phyloP scores from a whole-genome alignment of 2,113 vertebrate species.

The Calidris pugnax region DNA sequence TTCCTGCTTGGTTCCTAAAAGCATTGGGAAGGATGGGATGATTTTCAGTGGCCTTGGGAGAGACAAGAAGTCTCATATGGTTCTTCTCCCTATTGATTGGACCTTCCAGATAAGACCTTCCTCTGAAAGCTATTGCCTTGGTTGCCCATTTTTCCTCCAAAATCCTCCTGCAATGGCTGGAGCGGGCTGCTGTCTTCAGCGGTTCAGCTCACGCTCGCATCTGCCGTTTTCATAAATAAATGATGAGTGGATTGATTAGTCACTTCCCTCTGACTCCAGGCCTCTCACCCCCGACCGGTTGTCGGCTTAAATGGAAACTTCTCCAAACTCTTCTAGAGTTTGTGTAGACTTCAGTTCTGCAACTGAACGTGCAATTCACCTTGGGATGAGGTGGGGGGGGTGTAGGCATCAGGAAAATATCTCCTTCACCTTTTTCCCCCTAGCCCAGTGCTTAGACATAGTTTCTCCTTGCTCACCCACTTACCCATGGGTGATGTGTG shows the following conservation, averaged over 20 bases:
- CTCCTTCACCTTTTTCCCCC: background rate
- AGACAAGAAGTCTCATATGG: background rate
- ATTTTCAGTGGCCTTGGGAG: background rate
- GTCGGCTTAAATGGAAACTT: background rate
- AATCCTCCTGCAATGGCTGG: background rate
- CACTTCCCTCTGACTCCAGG: constrained; percentile 32
- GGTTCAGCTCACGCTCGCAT: background rate
- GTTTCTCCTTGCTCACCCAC: background rate
- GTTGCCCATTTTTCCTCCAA: background rate
- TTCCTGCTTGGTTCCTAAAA: background rate
- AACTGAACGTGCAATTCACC: background rate
- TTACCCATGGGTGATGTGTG: accelerated
- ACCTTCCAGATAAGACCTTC: background rate
- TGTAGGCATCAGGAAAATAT: background rate
- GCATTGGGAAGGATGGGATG: background rate
- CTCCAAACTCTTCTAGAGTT: background rate
- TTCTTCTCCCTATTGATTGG: background rate
- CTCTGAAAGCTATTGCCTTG: background rate
- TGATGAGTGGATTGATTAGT: constrained; percentile 65
- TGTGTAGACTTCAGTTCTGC: too few species aligned
- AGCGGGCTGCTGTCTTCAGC: background rate
- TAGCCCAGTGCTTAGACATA: accelerated
- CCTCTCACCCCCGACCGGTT: background rate
- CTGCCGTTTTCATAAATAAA: constrained; percentile 58
- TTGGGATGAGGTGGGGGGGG: background rate